phyloP scores from a whole-genome alignment of 64 coral and sea anemone genomes.

The Stichodactyla mertensii region DNA sequence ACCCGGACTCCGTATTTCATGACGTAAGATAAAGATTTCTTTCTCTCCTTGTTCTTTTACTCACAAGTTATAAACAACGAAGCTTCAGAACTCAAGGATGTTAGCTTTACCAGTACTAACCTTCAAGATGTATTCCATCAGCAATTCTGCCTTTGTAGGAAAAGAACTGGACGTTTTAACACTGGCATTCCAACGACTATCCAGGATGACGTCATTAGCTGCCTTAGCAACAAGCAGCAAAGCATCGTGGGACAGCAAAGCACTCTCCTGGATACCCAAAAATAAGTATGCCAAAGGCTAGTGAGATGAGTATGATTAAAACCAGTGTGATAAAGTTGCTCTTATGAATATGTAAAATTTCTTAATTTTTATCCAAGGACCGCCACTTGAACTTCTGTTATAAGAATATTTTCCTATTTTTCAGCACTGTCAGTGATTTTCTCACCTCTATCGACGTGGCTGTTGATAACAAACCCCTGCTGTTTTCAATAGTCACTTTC shows the following conservation, averaged over 20 bases:
- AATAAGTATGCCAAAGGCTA: neutral
- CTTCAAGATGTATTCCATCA: slow-evolving; percentile 6
- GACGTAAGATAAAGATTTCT: too few species aligned
- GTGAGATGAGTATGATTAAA: too few species aligned
- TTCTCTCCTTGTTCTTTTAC: too few species aligned
- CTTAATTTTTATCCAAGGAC: too few species aligned
- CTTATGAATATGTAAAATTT: too few species aligned
- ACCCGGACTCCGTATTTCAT: too few species aligned
- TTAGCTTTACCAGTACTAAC: neutral
- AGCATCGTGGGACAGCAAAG: neutral
- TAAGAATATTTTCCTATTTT: too few species aligned
- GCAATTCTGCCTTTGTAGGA: neutral
- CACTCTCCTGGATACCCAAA: neutral
- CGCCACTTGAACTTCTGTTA: too few species aligned
- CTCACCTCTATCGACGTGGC: neutral
- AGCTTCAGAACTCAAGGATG: too few species aligned
- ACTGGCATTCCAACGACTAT: slow-evolving; percentile 17
- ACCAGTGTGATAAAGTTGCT: too few species aligned
- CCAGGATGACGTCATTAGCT: neutral
- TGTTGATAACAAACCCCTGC: neutral
- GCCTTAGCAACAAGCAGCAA: slow-evolving; percentile 9
- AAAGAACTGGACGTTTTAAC: neutral
- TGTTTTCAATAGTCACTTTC: neutral
- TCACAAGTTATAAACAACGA: too few species aligned
- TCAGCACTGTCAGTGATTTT: neutral